Evolutionary conservation across 2,113 vertebrate species (phyloP), one percentile per base, ranked within the genome.

Genomic region (Eulemur rufifrons): DNA sequence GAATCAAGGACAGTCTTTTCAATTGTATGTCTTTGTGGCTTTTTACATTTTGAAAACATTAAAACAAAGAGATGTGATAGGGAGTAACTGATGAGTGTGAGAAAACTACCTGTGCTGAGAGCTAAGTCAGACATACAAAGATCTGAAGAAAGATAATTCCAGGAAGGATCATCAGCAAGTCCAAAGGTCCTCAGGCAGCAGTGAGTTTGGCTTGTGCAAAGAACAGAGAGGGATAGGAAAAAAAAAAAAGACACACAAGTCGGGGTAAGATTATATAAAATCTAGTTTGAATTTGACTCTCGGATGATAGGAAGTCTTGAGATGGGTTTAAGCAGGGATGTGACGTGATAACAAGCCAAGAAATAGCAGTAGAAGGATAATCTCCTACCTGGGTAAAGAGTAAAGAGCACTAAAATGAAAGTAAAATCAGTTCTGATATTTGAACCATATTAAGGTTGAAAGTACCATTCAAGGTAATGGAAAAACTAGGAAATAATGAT

Each of bases 381-480:
- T 66, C 15, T 34, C 45, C 83, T 32, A 59, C 25, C 20, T 25
- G n/a, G 42, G 21, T 34, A 50, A 89, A 94, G 23, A 11, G 59
- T 32, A 54, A 87, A 81, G 21, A 88, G 39, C n/a, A 50, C 37
- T 63, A n/a, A 86, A 89, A 59, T 11, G 10, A 61, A 96, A 80
- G 37, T 18, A 74, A 61, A 78, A 86, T n/a, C 21, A 81, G 8
- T 47, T 83, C 39, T 68, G 73, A 34, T 27, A 86, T 42, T 63
- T 61, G 88, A 82, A 92, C 8, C 23, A 91, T 7, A 61, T 59
- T 59, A 90, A 92, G 80, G 29, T 74, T 89, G n/a, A 86, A 95
- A 91, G 50, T 56, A 8, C 12, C 8, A 73, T 50, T 89, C 17
- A 50, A 39, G 29, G 20, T 73, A 78, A 59, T 32, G n/a, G 47